Conservation (phyloP, 2,797 vertebrate species). For the Mormyrops attenuatus region DNA sequence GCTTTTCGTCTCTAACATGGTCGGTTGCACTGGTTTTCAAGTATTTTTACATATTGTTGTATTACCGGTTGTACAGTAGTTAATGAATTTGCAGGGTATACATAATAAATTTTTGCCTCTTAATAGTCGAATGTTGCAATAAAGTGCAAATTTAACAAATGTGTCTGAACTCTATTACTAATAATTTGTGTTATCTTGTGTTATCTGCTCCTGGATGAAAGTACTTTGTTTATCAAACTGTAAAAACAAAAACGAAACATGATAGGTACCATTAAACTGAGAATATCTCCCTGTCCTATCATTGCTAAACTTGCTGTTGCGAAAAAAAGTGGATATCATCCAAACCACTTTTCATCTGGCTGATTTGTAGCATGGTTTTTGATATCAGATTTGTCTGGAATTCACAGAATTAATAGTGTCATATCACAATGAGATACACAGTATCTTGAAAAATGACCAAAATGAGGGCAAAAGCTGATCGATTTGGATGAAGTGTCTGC, state of each 20-base stretch:
- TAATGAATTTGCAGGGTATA: background rate
- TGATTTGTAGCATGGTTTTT: background rate
- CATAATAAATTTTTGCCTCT: background rate
- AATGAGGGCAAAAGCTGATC: background rate
- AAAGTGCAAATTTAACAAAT: background rate
- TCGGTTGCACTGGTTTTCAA: background rate
- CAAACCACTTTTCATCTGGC: background rate
- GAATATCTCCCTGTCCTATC: background rate
- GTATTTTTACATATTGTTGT: background rate
- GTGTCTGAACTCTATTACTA: background rate
- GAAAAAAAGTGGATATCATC: background rate
- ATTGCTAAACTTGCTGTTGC: background rate
- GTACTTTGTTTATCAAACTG: background rate
- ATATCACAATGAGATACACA: background rate
- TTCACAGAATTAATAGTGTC: background rate
- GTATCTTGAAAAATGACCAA: background rate
- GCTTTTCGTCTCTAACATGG: background rate
- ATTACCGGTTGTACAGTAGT: background rate
- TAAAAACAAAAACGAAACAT: background rate
- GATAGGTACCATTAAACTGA: background rate
- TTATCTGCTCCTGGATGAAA: background rate
- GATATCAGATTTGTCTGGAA: slow-evolving; percentile 1
- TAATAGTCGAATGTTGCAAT: background rate
- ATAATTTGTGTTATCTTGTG: background rate
- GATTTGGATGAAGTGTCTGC: background rate